A percentile compares a stretch with the other conserved stretches of the same genome.
Conservation (phyloP, 2,797 vertebrate genomes). For the Cheirogaleus major region DNA sequence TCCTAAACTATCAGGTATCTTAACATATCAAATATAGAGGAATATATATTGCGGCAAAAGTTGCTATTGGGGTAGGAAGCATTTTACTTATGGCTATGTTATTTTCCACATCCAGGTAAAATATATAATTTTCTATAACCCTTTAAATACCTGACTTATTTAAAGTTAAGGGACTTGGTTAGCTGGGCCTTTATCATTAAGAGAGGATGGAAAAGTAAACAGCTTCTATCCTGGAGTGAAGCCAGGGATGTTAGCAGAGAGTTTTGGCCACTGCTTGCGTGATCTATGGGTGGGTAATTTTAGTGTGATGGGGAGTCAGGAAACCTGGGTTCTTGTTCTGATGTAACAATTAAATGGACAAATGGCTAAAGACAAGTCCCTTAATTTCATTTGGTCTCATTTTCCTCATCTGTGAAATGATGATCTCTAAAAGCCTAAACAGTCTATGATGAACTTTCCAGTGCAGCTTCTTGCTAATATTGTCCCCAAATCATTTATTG, state of each 20-base stretch:
- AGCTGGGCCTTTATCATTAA: neutral
- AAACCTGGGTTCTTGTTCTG: neutral
- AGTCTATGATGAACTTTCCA: neutral
- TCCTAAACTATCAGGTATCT: neutral
- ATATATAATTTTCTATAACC: neutral
- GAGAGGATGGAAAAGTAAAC: neutral
- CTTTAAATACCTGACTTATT: neutral
- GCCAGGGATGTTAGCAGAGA: neutral
- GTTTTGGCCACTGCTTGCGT: neutral
- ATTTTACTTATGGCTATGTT: neutral
- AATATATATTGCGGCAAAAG: neutral
- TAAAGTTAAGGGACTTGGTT: neutral
- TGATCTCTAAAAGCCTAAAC: neutral
- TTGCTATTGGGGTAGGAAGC: neutral
- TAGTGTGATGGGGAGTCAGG: neutral
- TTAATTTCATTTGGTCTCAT: slow-evolving; percentile 10
- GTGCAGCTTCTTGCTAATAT: neutral
- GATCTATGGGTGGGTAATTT: neutral
- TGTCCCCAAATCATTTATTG: neutral
- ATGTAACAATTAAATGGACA: neutral
- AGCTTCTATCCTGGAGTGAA: neutral
- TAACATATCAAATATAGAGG: neutral
- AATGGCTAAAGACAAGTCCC: neutral
- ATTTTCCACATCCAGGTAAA: neutral
- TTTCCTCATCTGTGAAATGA: neutral